These are phyloP conservation scores for Xyrauchen texanus DNA, from an alignment of 2,113 vertebrate genomes.

Conservation along the genomic window DNA sequence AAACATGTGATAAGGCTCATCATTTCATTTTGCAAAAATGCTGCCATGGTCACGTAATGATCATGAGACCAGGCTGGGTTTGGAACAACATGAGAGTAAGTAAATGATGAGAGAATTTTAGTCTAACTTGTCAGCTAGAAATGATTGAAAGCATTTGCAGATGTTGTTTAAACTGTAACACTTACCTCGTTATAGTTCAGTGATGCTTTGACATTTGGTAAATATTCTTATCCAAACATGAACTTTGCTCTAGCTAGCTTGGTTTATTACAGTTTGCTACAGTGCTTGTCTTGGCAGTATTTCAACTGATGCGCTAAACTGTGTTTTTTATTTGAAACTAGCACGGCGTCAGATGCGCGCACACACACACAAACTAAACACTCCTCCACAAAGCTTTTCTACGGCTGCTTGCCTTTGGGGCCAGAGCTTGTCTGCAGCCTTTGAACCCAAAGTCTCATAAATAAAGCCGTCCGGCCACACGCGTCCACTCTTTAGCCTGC, in stretches of 20 bases:
- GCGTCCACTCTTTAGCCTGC: conserved; percentile 53
- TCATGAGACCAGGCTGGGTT: too few species aligned
- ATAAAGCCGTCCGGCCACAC: conserved; percentile 52
- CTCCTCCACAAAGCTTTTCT: conserved; percentile 13
- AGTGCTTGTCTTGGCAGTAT: conserved; percentile 6
- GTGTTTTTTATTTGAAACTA: too few species aligned
- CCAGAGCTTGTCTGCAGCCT: conserved; percentile 39
- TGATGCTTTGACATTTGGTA: not conserved
- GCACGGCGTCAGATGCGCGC: too few species aligned
- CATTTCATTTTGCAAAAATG: too few species aligned
- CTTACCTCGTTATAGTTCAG: not conserved
- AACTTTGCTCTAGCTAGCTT: not conserved
- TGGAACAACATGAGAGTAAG: too few species aligned
- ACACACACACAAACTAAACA: not conserved
- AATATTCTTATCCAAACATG: not conserved
- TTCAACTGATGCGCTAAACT: not conserved
- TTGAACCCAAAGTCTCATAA: conserved; percentile 45
- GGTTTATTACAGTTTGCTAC: not conserved
- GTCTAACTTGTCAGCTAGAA: too few species aligned
- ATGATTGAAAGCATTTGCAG: too few species aligned
- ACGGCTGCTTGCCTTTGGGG: conserved; percentile 34
- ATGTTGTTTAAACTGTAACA: not conserved
- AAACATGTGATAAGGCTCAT: too few species aligned
- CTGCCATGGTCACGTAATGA: too few species aligned
- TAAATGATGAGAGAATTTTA: too few species aligned